These are phyloP conservation scores for Gasterosteus nipponicus DNA, from an alignment of 2,113 vertebrate species.

Conservation along the genomic window DNA sequence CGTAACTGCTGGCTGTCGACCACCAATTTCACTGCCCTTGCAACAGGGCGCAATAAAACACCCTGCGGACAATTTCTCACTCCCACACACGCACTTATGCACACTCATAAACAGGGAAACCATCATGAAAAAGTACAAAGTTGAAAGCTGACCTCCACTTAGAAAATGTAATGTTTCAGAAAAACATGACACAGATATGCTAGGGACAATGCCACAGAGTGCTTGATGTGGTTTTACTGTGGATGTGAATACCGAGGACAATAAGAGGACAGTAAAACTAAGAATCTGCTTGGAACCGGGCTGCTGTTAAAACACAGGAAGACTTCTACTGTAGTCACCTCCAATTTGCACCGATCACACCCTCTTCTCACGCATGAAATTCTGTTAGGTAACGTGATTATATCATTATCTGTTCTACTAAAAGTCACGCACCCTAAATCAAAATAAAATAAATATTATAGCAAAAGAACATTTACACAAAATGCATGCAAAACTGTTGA, in stretches of 20 bases:
- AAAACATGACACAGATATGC: slow-evolving; percentile 14
- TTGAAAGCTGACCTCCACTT: slow-evolving; percentile 19
- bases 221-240: slow-evolving; percentile 5
- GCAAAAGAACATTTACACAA: slow-evolving; percentile 14
- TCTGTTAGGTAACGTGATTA: not conserved
- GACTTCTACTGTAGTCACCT: not conserved
- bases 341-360: slow-evolving; percentile 15
- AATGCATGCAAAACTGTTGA: not conserved
- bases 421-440: slow-evolving; percentile 26
- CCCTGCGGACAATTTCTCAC: slow-evolving; percentile 38
- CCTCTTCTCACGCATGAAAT: slow-evolving; percentile 8
- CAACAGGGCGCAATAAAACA: slow-evolving; percentile 66
- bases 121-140: slow-evolving; percentile 32
- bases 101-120: slow-evolving; percentile 7
- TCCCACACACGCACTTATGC: slow-evolving; percentile 22
- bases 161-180: slow-evolving; percentile 34
- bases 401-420: slow-evolving; percentile 16
- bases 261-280: slow-evolving; percentile 6
- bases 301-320: slow-evolving; percentile 6
- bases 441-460: not conserved
- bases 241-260: not conserved
- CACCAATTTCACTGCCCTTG: slow-evolving; percentile 52
- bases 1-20: slow-evolving; percentile 62
- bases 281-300: slow-evolving; percentile 4
- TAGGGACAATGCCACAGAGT: slow-evolving; percentile 16